phyloP scores from a whole-genome alignment of 2,797 vertebrate species.

The Alauda arvensis region DNA sequence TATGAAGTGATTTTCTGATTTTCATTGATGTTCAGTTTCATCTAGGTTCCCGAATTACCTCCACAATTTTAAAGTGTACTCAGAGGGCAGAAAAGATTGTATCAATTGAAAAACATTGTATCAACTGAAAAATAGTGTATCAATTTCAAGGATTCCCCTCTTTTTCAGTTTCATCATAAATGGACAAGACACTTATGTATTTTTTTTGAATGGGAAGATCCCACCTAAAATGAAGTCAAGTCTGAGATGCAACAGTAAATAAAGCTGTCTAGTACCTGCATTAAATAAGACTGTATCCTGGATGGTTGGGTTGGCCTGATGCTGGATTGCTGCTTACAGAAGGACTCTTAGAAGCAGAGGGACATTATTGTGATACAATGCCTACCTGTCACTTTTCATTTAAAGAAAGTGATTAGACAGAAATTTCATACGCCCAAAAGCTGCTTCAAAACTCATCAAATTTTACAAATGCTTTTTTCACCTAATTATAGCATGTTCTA shows the following conservation, averaged over 20 bases:
- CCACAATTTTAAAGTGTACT: not conserved
- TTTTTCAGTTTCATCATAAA: not conserved
- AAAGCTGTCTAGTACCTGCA: not conserved
- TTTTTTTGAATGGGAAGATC: not conserved
- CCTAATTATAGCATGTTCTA: not conserved
- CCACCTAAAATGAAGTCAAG: not conserved
- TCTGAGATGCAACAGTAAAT: not conserved
- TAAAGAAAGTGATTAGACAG: not conserved
- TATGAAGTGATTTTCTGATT: not conserved
- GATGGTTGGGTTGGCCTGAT: not conserved
- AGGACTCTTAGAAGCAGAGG: not conserved
- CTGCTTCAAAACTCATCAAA: constrained; percentile 17
- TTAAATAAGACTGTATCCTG: not conserved
- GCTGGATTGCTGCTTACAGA: not conserved
- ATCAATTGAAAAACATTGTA: too few relatives aligned
- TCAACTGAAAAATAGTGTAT: not conserved
- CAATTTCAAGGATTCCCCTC: not conserved
- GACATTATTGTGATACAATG: not conserved
- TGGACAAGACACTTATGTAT: not conserved
- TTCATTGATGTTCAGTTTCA: not conserved
- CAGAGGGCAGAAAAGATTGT: not conserved
- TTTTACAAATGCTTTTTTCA: constrained; percentile 5
- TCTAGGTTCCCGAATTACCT: not conserved
- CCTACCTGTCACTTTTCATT: not conserved
- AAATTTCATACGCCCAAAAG: not conserved